Percentiles rank a stretch among this genome's conserved stretches.
phyloP scores from a whole-genome alignment of 2,888 invertebrate species.

The Mylabris sibirica region DNA sequence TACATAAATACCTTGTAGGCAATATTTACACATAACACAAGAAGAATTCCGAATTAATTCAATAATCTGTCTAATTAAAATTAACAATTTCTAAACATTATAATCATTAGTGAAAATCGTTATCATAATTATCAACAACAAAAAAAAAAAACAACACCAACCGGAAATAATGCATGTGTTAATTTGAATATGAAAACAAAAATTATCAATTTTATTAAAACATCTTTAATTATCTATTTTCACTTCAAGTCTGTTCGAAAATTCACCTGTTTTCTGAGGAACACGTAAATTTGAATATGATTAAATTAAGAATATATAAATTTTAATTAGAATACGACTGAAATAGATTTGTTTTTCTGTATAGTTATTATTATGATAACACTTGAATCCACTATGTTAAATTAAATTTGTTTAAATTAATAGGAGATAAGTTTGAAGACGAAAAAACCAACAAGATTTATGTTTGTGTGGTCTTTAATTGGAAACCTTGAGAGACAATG shows the following conservation, averaged over 20 bases:
- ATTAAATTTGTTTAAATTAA: constrained; percentile 41
- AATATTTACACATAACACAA: background rate
- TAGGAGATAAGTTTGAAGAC: constrained; percentile 18
- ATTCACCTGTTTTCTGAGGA: background rate
- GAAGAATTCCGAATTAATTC: background rate
- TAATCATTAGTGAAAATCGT: background rate
- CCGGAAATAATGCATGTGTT: background rate
- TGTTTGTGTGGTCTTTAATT: constrained; percentile 38
- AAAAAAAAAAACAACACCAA: background rate
- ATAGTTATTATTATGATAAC: constrained; percentile 17
- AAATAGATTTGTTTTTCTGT: constrained; percentile 18
- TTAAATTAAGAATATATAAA: constrained; percentile 24
- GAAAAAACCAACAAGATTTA: constrained; percentile 27
- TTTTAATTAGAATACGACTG: constrained; percentile 20
- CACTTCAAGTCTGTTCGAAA: background rate
- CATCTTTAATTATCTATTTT: background rate
- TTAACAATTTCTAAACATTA: background rate
- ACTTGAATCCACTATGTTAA: constrained; percentile 33
- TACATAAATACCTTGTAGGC: background rate
- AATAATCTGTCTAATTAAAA: constrained; percentile 1
- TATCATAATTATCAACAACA: background rate
- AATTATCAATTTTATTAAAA: background rate
- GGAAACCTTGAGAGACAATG: constrained; percentile 38
- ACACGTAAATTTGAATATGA: constrained; percentile 15
- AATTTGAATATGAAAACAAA: background rate